Percentiles rank a stretch among this genome's conserved stretches.
Conservation (phyloP, 2,797 vertebrate species). For the Diceros bicornis region DNA sequence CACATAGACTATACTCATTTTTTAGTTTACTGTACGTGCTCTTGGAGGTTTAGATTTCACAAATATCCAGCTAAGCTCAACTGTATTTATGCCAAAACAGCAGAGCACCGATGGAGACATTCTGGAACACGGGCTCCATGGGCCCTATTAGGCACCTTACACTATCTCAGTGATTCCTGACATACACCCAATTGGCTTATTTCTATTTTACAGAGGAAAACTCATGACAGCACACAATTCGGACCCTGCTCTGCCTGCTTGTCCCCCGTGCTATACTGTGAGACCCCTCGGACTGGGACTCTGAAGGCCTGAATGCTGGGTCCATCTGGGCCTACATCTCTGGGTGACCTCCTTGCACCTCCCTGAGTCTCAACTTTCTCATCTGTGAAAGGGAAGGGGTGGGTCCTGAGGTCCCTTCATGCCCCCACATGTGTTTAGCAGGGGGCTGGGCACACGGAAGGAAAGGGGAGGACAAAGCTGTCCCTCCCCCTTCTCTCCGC, state of each 20-base stretch:
- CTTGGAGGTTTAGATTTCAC: not conserved
- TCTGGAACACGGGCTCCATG: not conserved
- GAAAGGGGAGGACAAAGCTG: not conserved
- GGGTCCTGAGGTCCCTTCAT: not conserved
- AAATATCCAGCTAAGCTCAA: not conserved
- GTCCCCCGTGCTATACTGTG: rapidly evolving
- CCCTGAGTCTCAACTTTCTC: not conserved
- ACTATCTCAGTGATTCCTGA: not conserved
- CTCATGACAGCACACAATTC: not conserved
- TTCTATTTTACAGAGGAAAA: not conserved
- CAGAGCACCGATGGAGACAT: not conserved
- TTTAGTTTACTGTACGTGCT: not conserved
- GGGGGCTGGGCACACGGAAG: not conserved
- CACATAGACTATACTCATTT: not conserved
- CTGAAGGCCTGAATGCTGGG: not conserved
- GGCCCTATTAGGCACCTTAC: not conserved
- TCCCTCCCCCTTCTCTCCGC: not conserved
- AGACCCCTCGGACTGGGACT: not conserved
- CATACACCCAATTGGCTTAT: not conserved
- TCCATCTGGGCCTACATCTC: not conserved
- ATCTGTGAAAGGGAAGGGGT: not conserved
- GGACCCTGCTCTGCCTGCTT: not conserved
- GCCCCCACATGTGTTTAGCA: not conserved
- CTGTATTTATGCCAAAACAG: not conserved
- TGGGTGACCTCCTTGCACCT: not conserved